These are phyloP conservation scores for Scortum barcoo DNA, from an alignment of 2,113 vertebrate species.

Conservation along the genomic window DNA sequence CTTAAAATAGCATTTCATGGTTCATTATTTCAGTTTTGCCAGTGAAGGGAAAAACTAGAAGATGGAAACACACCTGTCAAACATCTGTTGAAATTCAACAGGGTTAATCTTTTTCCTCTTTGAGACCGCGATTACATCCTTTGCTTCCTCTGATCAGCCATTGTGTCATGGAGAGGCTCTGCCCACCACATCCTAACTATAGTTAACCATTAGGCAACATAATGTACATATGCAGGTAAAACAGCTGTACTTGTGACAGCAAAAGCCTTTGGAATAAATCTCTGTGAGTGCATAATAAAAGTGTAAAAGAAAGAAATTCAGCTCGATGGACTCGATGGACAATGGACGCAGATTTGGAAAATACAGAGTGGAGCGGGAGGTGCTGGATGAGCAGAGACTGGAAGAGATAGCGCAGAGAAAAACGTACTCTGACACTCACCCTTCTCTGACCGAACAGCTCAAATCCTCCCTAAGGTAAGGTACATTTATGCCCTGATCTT, in stretches of 20 bases:
- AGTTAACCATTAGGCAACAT: constrained; percentile 74
- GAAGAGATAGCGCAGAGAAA: constrained; percentile 86
- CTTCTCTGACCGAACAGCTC: constrained; percentile 62
- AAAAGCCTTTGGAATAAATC: neutral
- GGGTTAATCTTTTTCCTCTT: constrained; percentile 55
- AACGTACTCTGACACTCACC: constrained; percentile 46
- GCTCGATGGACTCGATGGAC: constrained; percentile 74
- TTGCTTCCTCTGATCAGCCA: neutral
- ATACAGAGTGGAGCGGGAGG: constrained; percentile 78
- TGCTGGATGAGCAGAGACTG: constrained; percentile 88
- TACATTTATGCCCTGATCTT: neutral
- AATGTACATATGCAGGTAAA: constrained; percentile 35
- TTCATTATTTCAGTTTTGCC: constrained; percentile 68
- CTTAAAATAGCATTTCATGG: constrained; percentile 39
- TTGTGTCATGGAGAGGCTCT: constrained; percentile 27
- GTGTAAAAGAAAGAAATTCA: neutral
- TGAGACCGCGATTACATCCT: constrained; percentile 22
- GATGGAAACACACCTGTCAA: constrained; percentile 45
- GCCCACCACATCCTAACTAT: constrained; percentile 41
- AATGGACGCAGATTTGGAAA: constrained; percentile 45
- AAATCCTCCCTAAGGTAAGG: constrained; percentile 82
- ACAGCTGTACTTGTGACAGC: constrained; percentile 2
- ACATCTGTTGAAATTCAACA: constrained; percentile 16
- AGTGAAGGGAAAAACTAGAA: constrained; percentile 51
- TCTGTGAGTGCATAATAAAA: neutral